Conservation (phyloP, 2,797 vertebrate genomes). For the Spinibarbus caldwelli region DNA sequence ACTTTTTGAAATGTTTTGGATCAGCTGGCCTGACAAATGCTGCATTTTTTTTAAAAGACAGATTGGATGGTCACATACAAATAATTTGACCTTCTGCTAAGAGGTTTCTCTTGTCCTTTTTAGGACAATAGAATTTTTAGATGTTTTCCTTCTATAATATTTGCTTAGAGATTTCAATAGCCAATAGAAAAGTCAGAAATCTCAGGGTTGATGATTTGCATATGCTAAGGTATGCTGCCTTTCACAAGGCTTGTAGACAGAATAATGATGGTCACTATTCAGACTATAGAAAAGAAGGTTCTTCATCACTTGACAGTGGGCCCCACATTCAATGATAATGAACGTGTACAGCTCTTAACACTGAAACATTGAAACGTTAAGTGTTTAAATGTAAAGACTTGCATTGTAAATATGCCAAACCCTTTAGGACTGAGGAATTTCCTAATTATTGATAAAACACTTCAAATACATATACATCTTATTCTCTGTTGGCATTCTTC, state of each 20-base stretch:
- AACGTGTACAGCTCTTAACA: constrained; percentile 41
- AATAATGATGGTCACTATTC: constrained; percentile 51
- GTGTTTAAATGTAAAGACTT: constrained; percentile 38
- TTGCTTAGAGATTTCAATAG: constrained; percentile 66
- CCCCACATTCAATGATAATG: constrained; percentile 31
- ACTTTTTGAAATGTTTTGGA: constrained; percentile 91
- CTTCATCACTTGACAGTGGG: constrained; percentile 41
- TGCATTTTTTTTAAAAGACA: constrained; percentile 47
- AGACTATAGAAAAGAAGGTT: constrained; percentile 38
- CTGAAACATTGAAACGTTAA: constrained; percentile 33
- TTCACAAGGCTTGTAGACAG: constrained; percentile 29
- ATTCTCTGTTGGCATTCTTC: neutral
- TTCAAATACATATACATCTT: neutral
- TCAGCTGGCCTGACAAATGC: constrained; percentile 70
- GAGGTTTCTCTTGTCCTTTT: constrained; percentile 43
- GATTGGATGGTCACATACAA: constrained; percentile 74
- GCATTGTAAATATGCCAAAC: neutral
- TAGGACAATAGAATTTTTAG: constrained; percentile 66
- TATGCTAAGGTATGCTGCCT: constrained; percentile 43
- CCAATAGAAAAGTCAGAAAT: constrained; percentile 70
- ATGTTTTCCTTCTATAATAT: constrained; percentile 69
- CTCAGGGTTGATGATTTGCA: constrained; percentile 45
- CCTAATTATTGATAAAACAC: neutral
- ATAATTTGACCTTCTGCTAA: constrained; percentile 65
- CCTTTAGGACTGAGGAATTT: neutral